Percentiles rank a stretch among this genome's conserved stretches.
phyloP scores from a whole-genome alignment of 2,888 invertebrate genomes.

The Tineola bisselliella region DNA sequence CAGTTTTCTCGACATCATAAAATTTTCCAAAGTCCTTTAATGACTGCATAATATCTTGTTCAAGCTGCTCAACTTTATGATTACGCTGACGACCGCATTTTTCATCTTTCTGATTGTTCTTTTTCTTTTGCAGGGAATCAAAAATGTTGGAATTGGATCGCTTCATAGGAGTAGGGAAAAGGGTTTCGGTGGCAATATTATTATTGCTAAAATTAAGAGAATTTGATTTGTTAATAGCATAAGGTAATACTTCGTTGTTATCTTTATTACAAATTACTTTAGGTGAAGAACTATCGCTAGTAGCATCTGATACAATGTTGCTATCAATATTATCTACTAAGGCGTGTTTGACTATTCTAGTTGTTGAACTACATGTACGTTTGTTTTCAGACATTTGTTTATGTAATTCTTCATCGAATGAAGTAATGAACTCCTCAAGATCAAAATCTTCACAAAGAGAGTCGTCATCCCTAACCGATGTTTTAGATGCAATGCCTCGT shows the following conservation, averaged over 20 bases:
- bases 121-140: constrained; percentile 58
- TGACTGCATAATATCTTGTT: constrained; percentile 61
- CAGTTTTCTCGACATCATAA: constrained; percentile 49
- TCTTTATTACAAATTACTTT: constrained; percentile 33
- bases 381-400: constrained; percentile 50
- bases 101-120: constrained; percentile 42
- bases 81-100: constrained; percentile 29
- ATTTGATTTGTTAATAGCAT: constrained; percentile 54
- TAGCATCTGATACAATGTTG: constrained; percentile 39
- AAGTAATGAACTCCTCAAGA: constrained; percentile 73
- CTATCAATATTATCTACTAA: constrained; percentile 35
- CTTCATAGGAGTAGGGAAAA: constrained; percentile 64
- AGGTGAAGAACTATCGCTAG: constrained; percentile 44
- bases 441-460: constrained; percentile 71
- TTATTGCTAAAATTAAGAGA: constrained; percentile 69
- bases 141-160: constrained; percentile 62
- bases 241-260: constrained; percentile 45
- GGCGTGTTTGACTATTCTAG: constrained; percentile 51
- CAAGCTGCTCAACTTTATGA: constrained; percentile 53
- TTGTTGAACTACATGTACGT: constrained; percentile 59
- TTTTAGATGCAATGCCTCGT: constrained; percentile 56
- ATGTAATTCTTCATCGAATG: constrained; percentile 71
- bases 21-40: constrained; percentile 61
- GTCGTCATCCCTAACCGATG: constrained; percentile 56
- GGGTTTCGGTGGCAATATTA: constrained; percentile 53